These are phyloP conservation scores for Papilio demoleus DNA, from an alignment of 2,888 invertebrate species.

Conservation along the genomic window DNA sequence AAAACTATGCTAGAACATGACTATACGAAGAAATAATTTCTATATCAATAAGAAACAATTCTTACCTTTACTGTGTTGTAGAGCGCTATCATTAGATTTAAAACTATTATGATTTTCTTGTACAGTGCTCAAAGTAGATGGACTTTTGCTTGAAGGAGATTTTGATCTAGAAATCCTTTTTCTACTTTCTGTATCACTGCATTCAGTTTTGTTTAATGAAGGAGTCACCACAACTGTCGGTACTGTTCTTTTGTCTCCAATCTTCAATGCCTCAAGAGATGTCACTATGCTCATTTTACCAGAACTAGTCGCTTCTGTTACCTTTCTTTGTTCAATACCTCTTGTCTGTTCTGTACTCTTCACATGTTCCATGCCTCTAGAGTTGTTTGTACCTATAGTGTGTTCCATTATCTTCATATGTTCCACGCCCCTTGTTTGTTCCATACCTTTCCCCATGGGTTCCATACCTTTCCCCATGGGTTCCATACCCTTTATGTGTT, in stretches of 20 bases:
- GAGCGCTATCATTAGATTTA: slow-evolving; percentile 66
- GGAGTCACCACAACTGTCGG: slow-evolving; percentile 59
- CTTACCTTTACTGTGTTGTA: slow-evolving; percentile 63
- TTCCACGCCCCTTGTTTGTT: not conserved
- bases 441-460: not conserved
- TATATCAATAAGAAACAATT: too few relatives aligned
- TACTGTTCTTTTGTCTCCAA: slow-evolving; percentile 49
- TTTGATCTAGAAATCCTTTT: slow-evolving; percentile 58
- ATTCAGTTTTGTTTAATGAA: slow-evolving; percentile 42
- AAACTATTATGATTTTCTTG: slow-evolving; percentile 69
- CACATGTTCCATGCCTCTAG: not conserved
- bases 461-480: too few relatives aligned
- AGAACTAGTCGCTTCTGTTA: slow-evolving; percentile 62
- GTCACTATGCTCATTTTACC: slow-evolving; percentile 68
- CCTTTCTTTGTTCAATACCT: not conserved
- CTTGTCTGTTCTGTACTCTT: not conserved
- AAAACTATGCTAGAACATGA: too few relatives aligned
- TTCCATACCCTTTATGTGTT: not conserved
- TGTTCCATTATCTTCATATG: not conserved
- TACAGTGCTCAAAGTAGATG: slow-evolving; percentile 71
- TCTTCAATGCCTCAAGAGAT: slow-evolving; percentile 56
- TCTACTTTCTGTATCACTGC: slow-evolving; percentile 45
- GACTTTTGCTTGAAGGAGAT: slow-evolving; percentile 70
- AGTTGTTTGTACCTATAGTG: too few relatives aligned
- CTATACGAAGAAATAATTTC: too few relatives aligned